A percentile compares a stretch with the other conserved stretches of the same genome.
Evolutionary conservation across 2,113 vertebrate genomes (phyloP).

Genomic region (Machaerirhynchus nigripectus): DNA sequence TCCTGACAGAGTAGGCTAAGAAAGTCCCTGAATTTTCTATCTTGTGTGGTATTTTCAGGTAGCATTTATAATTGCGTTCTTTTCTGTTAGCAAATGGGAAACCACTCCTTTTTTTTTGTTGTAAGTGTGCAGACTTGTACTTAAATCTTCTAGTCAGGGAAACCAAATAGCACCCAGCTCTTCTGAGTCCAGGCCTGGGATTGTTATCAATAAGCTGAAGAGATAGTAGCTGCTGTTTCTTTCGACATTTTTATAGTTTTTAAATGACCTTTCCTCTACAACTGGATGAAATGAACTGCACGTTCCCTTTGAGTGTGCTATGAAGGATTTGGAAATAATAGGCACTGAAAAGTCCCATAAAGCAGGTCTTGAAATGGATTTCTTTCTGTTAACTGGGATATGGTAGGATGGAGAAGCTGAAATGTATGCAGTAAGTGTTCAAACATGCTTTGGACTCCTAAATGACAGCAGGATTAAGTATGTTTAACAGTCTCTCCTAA

Average conservation of each 20-base stretch:
- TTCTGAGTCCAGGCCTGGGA: neutral
- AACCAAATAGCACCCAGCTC: neutral
- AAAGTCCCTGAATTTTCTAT: conserved; percentile 19
- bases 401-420: conserved; percentile 4
- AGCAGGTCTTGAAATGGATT: conserved; percentile 33
- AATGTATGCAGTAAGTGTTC: neutral
- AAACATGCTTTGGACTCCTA: conserved; percentile 69
- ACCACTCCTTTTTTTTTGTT: neutral
- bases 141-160: neutral
- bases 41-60: neutral
- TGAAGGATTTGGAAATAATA: conserved; percentile 29
- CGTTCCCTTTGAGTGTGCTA: neutral
- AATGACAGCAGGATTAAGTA: conserved; percentile 32
- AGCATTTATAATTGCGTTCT: neutral
- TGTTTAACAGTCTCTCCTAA: conserved; percentile 52
- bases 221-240: neutral
- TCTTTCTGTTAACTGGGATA: conserved; percentile 14
- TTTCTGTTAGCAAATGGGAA: neutral
- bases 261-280: conserved; percentile 7
- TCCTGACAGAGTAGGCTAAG: neutral
- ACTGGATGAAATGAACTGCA: neutral
- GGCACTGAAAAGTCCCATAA: conserved; percentile 27
- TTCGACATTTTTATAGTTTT: neutral
- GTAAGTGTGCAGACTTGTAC: neutral
- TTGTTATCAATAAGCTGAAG: neutral